Conservation (phyloP, 2,888 invertebrate genomes). For the Oscheius sp. region DNA sequence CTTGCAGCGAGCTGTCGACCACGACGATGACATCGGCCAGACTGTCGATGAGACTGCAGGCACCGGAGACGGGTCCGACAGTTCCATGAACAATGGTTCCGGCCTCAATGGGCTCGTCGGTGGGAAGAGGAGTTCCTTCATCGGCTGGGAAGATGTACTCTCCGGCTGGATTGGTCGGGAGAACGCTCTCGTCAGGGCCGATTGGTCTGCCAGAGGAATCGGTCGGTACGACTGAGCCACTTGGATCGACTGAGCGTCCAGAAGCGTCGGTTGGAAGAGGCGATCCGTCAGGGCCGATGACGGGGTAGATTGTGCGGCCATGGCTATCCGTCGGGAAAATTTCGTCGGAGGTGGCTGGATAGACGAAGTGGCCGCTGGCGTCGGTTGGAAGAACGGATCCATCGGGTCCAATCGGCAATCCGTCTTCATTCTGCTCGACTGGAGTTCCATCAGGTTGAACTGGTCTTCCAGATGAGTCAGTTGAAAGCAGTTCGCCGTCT, state of each 20-base stretch:
- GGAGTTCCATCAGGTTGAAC: constrained; percentile 29
- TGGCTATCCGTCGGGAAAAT: not conserved
- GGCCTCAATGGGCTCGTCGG: constrained; percentile 44
- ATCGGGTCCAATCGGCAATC: constrained; percentile 48
- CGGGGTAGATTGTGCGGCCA: constrained; percentile 28
- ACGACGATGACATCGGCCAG: not conserved
- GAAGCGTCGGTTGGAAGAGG: constrained; percentile 39
- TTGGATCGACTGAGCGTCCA: constrained; percentile 46
- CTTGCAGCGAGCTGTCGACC: constrained; percentile 8
- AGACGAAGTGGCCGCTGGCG: constrained; percentile 41
- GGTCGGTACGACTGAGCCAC: constrained; percentile 46
- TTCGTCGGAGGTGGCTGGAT: constrained; percentile 28
- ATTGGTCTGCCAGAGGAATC: constrained; percentile 51
- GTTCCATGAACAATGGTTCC: constrained; percentile 38
- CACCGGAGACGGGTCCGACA: constrained; percentile 28
- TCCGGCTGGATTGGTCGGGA: constrained; percentile 52
- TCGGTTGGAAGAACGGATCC: constrained; percentile 41
- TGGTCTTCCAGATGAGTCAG: constrained; percentile 36
- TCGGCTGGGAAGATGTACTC: constrained; percentile 59
- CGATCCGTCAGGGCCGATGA: constrained; percentile 36
- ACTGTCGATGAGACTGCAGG: constrained; percentile 27
- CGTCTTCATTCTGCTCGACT: constrained; percentile 1
- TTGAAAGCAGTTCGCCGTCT: constrained; percentile 31
- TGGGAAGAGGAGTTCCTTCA: constrained; percentile 43
- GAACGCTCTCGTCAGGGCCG: constrained; percentile 50